A percentile compares a stretch with the other conserved stretches of the same genome.
Conservation (phyloP, 35 echinoderm and acorn worm species). For the Strongylocentrotus purpuratus region DNA sequence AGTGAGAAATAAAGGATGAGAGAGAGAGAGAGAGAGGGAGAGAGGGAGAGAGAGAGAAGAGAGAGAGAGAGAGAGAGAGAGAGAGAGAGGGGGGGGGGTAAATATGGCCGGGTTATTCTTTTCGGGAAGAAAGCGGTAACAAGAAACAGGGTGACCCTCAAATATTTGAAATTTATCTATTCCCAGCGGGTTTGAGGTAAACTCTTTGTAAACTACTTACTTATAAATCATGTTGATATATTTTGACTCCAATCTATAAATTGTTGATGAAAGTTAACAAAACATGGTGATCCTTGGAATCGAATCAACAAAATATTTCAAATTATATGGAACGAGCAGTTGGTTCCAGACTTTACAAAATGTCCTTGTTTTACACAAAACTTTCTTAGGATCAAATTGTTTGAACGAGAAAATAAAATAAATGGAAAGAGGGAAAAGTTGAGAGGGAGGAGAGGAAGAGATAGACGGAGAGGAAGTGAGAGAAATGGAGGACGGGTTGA, state of each 20-base stretch:
- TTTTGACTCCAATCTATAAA: not conserved
- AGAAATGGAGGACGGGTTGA: no score
- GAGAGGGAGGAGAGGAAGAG: not conserved
- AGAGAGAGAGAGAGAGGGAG: not conserved
- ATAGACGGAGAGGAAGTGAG: no score
- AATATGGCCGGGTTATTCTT: not conserved
- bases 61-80: not conserved
- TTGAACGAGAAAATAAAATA: not conserved
- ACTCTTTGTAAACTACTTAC: not conserved
- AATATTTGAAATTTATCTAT: not conserved
- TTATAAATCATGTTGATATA: conserved; percentile 20
- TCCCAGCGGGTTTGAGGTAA: not conserved
- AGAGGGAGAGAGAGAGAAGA: not conserved
- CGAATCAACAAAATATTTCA: not conserved
- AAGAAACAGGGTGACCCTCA: not conserved
- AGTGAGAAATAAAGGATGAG: not conserved
- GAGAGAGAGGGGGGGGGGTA: not conserved
- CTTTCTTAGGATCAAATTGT: not conserved
- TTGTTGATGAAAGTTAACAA: not conserved
- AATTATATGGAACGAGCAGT: not conserved
- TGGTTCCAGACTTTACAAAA: not conserved
- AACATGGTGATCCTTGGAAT: not conserved
- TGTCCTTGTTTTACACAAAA: not conserved
- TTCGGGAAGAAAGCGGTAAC: not conserved
- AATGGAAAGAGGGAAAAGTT: not conserved